Percentiles rank a stretch among this genome's conserved stretches.
These are phyloP conservation scores for Microtus ochrogaster DNA, from an alignment of 2,113 vertebrate species.

Conservation along the genomic window DNA sequence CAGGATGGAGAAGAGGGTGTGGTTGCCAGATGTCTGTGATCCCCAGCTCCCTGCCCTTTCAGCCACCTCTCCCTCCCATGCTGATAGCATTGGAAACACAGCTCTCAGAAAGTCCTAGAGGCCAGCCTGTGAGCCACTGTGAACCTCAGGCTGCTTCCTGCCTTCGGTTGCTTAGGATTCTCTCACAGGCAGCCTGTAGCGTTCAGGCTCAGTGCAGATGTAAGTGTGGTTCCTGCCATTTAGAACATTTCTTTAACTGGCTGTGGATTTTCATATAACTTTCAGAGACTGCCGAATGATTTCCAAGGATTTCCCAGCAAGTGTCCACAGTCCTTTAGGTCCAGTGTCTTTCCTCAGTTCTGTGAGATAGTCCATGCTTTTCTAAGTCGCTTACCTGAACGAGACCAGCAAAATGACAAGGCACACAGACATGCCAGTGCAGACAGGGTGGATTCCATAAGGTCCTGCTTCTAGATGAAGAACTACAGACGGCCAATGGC, in stretches of 20 bases:
- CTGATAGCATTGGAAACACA: conserved; percentile 36
- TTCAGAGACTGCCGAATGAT: neutral
- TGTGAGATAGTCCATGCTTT: conserved; percentile 4
- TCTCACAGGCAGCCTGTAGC: neutral
- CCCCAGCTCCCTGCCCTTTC: neutral
- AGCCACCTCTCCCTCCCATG: neutral
- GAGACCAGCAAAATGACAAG: neutral
- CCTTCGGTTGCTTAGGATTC: neutral
- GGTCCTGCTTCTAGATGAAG: neutral
- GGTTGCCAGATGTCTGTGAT: conserved; percentile 65
- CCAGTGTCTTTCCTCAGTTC: neutral
- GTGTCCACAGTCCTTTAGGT: neutral
- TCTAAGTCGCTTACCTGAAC: neutral
- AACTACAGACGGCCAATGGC: neutral
- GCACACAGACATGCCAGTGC: too few species aligned
- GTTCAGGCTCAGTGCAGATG: neutral
- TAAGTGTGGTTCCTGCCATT: neutral
- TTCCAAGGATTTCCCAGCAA: neutral
- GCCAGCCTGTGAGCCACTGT: rapidly evolving
- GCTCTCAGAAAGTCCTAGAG: neutral
- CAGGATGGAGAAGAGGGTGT: conserved; percentile 74
- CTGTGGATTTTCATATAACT: neutral
- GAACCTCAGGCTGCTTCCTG: neutral
- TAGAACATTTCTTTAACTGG: neutral
- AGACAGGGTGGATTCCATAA: neutral